These are phyloP conservation scores for Toxotes chatareus DNA, from an alignment of 2,113 vertebrate genomes.

Conservation along the genomic window DNA sequence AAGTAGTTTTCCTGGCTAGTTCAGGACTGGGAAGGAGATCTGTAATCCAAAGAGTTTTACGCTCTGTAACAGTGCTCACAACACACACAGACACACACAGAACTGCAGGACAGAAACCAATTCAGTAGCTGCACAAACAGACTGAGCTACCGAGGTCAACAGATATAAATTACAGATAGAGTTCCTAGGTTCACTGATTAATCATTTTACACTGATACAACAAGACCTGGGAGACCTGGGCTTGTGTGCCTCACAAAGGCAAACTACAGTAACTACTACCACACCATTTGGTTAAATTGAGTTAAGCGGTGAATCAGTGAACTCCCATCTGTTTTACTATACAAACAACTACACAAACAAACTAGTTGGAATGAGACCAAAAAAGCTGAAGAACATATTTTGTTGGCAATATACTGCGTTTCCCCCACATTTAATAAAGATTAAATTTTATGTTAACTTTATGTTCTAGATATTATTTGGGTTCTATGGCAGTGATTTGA, in stretches of 20 bases:
- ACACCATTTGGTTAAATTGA: background rate
- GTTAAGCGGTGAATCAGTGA: background rate
- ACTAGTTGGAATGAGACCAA: too few relatives aligned
- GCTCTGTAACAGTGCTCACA: constrained; percentile 24
- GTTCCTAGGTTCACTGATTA: background rate
- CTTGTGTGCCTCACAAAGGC: background rate
- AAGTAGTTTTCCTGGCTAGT: constrained; percentile 62
- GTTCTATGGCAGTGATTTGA: background rate
- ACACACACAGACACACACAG: constrained; percentile 19
- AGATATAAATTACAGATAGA: background rate
- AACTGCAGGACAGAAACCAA: constrained; percentile 31
- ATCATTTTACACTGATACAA: background rate
- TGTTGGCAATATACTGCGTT: too few relatives aligned
- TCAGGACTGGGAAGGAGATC: constrained; percentile 52
- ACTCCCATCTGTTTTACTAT: too few relatives aligned
- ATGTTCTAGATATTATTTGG: background rate
- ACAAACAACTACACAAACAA: too few relatives aligned
- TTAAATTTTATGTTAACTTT: too few relatives aligned
- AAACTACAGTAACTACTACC: background rate
- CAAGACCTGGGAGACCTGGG: background rate
- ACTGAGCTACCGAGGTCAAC: background rate
- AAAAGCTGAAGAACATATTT: too few relatives aligned
- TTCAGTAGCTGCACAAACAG: constrained; percentile 29
- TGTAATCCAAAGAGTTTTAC: constrained; percentile 55
- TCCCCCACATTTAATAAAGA: background rate